phyloP scores from a whole-genome alignment of 1,140 invertebrate genomes.

The Pomacea maculata region DNA sequence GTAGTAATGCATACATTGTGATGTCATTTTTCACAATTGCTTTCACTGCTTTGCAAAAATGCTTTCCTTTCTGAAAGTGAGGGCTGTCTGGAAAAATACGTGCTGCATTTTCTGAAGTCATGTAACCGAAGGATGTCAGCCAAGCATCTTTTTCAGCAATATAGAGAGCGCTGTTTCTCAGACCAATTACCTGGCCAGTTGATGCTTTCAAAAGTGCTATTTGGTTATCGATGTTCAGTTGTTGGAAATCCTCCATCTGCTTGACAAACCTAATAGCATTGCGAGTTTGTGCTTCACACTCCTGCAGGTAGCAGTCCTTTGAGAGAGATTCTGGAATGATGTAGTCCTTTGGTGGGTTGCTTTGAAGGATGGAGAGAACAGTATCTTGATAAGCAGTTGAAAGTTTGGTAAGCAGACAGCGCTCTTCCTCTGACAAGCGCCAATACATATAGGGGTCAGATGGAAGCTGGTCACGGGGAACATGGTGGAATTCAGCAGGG shows the following conservation, averaged over 20 bases:
- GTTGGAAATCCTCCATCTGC: constrained; percentile 15
- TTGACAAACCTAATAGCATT: constrained; percentile 14
- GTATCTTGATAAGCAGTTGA: constrained; percentile 21
- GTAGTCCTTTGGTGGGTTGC: constrained; percentile 7
- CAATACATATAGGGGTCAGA: constrained; percentile 20
- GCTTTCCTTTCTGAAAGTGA: background rate
- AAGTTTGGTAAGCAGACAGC: constrained; percentile 11
- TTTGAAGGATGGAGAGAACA: constrained; percentile 13
- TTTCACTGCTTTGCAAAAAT: constrained; percentile 53
- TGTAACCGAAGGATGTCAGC: background rate
- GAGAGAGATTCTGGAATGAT: background rate
- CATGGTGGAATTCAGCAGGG: constrained; percentile 2
- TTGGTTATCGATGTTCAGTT: constrained; percentile 10
- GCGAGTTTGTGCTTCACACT: constrained; percentile 4
- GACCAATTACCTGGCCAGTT: constrained; percentile 10
- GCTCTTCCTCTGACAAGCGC: constrained; percentile 19
- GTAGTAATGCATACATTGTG: constrained; percentile 83
- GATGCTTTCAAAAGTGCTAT: constrained; percentile 19
- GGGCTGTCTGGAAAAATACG: constrained; percentile 11
- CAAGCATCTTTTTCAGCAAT: constrained; percentile 20
- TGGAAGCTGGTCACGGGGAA: constrained; percentile 17
- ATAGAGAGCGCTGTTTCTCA: constrained; percentile 17
- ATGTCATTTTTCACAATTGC: constrained; percentile 47
- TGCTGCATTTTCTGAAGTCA: background rate
- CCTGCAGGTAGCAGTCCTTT: background rate